Conservation (phyloP, 2,113 vertebrate genomes). For the Tylochromis polylepis region DNA sequence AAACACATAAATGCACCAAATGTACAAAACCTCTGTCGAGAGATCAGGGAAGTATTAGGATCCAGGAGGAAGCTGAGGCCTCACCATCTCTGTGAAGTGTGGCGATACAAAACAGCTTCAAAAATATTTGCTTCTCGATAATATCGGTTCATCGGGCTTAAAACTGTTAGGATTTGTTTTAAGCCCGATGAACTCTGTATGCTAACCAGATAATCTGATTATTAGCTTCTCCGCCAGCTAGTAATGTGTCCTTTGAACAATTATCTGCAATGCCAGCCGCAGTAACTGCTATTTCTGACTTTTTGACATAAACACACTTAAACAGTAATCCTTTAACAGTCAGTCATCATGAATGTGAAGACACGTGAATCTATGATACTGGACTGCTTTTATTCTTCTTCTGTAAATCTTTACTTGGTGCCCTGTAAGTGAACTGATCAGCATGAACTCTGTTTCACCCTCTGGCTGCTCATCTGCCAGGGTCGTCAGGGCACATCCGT, state of each 20-base stretch:
- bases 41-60: background rate
- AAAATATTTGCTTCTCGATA: background rate
- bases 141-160: background rate
- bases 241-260: too few species aligned
- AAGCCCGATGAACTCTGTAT: background rate
- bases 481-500: conserved; percentile 35
- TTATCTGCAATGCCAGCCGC: background rate
- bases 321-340: background rate
- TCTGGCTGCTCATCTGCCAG: conserved; percentile 48
- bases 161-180: background rate
- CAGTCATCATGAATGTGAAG: background rate
- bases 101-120: background rate
- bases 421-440: conserved; percentile 50
- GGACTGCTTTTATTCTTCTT: background rate
- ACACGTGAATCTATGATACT: background rate
- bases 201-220: background rate
- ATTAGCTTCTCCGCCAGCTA: background rate
- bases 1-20: background rate
- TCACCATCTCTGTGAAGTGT: background rate
- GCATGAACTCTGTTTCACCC: conserved; percentile 57
- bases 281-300: background rate
- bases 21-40: background rate
- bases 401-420: conserved; percentile 2
- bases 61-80: background rate
- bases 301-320: background rate